Base-by-base conservation (phyloP, 2,888 invertebrate genomes). In the Apotomis turbidana region DNA sequence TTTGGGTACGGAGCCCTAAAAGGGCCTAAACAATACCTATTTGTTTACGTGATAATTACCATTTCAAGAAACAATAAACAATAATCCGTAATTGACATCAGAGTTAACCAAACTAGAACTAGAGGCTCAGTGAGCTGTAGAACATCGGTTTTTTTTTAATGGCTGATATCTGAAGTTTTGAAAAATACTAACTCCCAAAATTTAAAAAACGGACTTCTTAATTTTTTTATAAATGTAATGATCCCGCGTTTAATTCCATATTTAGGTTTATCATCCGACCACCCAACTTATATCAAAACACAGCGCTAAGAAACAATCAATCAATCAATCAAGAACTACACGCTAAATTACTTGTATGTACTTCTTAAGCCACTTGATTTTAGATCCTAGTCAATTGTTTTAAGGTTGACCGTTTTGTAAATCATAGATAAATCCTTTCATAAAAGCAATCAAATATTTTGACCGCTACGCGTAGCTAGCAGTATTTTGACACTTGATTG, bases 391-490 rank as follows among this genome's bases (percentile, higher is more conserved):
- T 3, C 1, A 10, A 66, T n/a, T 12, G 27, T 0, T n/a, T 46
- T 57, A 46, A 57, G 46, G 9, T 27, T 27, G 12, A 5, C 9
- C 15, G 12, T 6, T 27, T 12, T 66, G 41, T 13, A 8, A 36
- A 44, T n/a, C 12, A 66, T 66, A 41, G 27, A 44, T 82, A 83
- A 83, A 84, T 85, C 82, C 81, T 77, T 83, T 84, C 79, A 69
- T 15, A 13, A 27, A 54, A 75, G 74, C 68, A 74, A 76, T 79
- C 75, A 81, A 83, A 84, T 84, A 81, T 84, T 84, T 79, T 84
- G 84, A 84, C 78, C 79, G 78, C 77, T 75, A 79, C 78, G 79
- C 78, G 80, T 80, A 58, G 74, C 77, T 74, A 74, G 69, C 69
- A 49, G 8, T 73, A 67, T 74, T 70, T 72, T 80, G 78, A 78